These are phyloP conservation scores for Pterostichus madidus DNA, from an alignment of 2,888 invertebrate genomes.

Conservation along the genomic window DNA sequence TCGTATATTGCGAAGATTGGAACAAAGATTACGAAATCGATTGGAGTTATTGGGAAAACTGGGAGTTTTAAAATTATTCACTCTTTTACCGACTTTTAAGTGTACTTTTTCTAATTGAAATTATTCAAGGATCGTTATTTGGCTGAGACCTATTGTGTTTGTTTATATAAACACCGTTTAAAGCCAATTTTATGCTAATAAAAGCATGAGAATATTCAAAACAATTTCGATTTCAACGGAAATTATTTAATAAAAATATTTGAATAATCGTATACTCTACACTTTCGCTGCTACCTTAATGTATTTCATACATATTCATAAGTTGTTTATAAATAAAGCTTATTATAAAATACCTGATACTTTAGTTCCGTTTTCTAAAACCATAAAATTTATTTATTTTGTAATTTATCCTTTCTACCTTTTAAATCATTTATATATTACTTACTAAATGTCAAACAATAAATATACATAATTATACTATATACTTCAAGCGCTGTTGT, in stretches of 20 bases:
- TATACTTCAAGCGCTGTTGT: too few species aligned
- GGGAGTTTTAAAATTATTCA: neutral
- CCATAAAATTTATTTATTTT: too few species aligned
- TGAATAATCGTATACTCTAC: constrained; percentile 9
- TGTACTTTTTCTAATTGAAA: constrained; percentile 8
- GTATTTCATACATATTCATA: constrained; percentile 32
- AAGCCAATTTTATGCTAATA: too few species aligned
- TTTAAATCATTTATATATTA: too few species aligned
- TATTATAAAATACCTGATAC: neutral
- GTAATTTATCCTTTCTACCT: too few species aligned
- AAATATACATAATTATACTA: too few species aligned
- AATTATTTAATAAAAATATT: constrained; percentile 9
- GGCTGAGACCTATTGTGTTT: too few species aligned
- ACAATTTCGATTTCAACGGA: constrained; percentile 5
- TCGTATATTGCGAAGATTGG: constrained; percentile 18
- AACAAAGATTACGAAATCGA: constrained; percentile 32
- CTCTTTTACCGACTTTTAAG: neutral
- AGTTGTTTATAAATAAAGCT: neutral
- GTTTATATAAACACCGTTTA: too few species aligned
- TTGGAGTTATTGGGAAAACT: neutral
- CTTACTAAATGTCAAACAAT: too few species aligned
- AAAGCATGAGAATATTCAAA: neutral
- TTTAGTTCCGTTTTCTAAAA: constrained; percentile 18
- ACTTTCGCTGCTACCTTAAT: constrained; percentile 27
- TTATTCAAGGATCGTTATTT: neutral